Percentiles rank a stretch among this genome's conserved stretches.
Conservation (phyloP, 2,113 vertebrate genomes). For the Strigops habroptila region DNA sequence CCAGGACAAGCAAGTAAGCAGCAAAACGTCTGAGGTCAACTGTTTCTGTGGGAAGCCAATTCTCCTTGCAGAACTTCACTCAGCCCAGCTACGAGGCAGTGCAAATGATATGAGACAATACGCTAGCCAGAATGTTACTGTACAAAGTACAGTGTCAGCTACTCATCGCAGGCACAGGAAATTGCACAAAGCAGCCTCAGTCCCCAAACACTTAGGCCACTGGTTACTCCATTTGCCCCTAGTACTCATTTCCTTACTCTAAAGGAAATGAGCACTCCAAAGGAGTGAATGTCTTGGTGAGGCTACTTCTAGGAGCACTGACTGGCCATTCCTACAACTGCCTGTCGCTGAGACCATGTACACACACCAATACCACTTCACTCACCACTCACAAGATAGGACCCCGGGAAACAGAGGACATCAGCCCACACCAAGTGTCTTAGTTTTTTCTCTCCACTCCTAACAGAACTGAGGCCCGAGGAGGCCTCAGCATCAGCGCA, state of each 20-base stretch:
- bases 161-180: neutral
- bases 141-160: neutral
- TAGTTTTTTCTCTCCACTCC: neutral
- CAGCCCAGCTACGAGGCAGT: fast-evolving
- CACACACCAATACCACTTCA: neutral
- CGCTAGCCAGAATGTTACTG: fast-evolving
- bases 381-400: neutral
- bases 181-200: neutral
- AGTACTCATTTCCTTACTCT: neutral
- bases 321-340: neutral
- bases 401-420: neutral
- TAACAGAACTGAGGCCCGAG: neutral
- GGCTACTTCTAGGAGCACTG: neutral
- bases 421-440: neutral
- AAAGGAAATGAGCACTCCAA: neutral
- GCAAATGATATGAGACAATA: fast-evolving
- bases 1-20: neutral
- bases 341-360: neutral
- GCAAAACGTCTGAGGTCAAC: neutral
- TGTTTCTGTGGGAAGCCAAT: neutral
- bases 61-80: neutral
- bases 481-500: neutral
- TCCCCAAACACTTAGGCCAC: neutral
- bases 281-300: neutral
- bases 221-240: neutral